Evolutionary conservation across 2,888 invertebrate genomes (phyloP).

Genomic region (Sepioteuthis lessoniana): DNA sequence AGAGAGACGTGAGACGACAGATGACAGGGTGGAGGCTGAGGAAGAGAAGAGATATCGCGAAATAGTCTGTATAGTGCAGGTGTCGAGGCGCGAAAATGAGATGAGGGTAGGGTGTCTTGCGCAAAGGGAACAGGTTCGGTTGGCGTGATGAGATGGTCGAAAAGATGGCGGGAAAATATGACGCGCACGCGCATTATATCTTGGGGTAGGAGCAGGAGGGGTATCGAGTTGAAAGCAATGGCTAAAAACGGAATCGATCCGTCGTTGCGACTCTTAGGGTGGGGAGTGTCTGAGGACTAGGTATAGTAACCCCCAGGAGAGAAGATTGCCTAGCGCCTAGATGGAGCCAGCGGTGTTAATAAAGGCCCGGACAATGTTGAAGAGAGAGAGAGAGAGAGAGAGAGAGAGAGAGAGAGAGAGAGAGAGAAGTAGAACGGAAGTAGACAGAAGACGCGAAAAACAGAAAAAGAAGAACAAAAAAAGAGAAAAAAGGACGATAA

Average conservation of each 20-base stretch:
- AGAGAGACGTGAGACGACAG: not conserved
- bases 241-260: not conserved
- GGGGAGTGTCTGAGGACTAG: not conserved
- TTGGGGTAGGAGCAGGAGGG: not conserved
- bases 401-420: not conserved
- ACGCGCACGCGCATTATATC: not conserved
- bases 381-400: not conserved
- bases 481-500: not conserved
- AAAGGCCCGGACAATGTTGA: too few species aligned
- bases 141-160: too few species aligned
- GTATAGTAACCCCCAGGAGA: not conserved
- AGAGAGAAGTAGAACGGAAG: not conserved
- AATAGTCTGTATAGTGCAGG: not conserved
- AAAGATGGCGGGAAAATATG: constrained; percentile 19
- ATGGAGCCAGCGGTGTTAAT: not conserved
- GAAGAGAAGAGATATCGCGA: not conserved
- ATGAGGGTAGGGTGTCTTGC: not conserved
- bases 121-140: not conserved
- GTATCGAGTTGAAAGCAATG: not conserved
- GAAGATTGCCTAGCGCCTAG: not conserved
- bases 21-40: not conserved
- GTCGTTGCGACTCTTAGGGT: not conserved
- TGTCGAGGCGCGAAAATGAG: not conserved
- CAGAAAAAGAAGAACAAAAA: not conserved
- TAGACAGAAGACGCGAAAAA: not conserved